Base-by-base conservation (phyloP, 2,888 invertebrate species). In the Sinohyriopsis cumingii region DNA sequence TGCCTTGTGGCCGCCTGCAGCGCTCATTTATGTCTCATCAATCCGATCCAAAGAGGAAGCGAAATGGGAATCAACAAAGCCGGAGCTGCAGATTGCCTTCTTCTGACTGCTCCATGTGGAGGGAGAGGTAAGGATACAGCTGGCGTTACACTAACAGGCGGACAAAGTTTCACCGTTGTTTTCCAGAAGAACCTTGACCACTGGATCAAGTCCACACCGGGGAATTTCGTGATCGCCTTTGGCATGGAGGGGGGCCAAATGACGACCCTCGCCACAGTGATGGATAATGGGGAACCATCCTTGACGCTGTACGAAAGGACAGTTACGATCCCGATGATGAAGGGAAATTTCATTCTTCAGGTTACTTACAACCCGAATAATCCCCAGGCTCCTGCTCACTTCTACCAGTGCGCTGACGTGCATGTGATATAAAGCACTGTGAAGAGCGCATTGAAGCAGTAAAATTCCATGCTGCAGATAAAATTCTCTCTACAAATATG, bases 161-260 rank as follows among this genome's bases (percentile, higher is more conserved):
- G 72, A 55, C 68, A 76, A 54, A 78, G 72, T 55, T 78, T 76
- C 25, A 79, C 78, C 19, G 74, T 79, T n/a, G 75, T 68, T 1
- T 71, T 81, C 60, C 79, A 79, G 72, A 81, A 81, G 61, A 81
- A 81, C 56, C 64, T 81, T 25, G 76, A 81, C 65, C 81, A 81
- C 61, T 81, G 65, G 60, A 54, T 55, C 25, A 28, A 65, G 22
- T 61, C 71, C 22, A 63, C 73, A 9, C 81, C 81, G 20, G 79
- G 67, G 54, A 71, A 64, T 55, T 62, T 67, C 24, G 57, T 59
- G 9, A 54, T 63, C 22, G 59, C 55, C 28, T 59, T 64, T 55
- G 63, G 59, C 12, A 28, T 33, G n/a, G 62, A 59, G 33, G 45
- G 59, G 12, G 56, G 33, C 19, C 63, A 59, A n/a, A 45, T 77